Conservation (phyloP, 2,113 vertebrate genomes). For the Zootoca vivipara region DNA sequence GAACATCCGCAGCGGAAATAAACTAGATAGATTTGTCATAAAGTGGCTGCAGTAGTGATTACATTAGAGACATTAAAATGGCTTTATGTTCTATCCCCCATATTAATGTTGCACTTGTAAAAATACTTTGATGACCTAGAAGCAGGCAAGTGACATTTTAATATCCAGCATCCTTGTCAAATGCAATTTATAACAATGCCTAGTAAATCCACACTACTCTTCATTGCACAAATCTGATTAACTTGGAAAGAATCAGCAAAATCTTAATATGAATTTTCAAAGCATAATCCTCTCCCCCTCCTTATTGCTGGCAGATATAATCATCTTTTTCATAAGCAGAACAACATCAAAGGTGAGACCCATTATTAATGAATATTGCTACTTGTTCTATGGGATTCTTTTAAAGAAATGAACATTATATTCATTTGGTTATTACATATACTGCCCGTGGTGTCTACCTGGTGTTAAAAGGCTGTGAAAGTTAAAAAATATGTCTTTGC, state of each 20-base stretch:
- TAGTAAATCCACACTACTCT: slow-evolving; percentile 60
- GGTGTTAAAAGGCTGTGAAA: not conserved
- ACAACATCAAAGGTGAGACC: slow-evolving; percentile 17
- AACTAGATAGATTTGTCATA: slow-evolving; percentile 44
- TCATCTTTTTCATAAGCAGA: slow-evolving; percentile 31
- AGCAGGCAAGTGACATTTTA: slow-evolving; percentile 71
- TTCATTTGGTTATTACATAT: slow-evolving; percentile 3
- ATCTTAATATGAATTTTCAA: slow-evolving; percentile 37
- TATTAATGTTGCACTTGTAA: slow-evolving; percentile 52
- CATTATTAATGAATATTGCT: slow-evolving; percentile 32
- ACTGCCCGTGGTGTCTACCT: not conserved
- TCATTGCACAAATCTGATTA: slow-evolving; percentile 68
- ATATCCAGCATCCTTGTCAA: slow-evolving; percentile 62
- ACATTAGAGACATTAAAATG: slow-evolving; percentile 47
- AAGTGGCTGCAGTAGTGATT: slow-evolving; percentile 41
- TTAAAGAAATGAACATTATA: not conserved
- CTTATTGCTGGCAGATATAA: slow-evolving; percentile 27
- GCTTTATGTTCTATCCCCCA: slow-evolving; percentile 38
- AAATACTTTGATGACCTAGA: slow-evolving; percentile 67
- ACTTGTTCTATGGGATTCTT: slow-evolving; percentile 6
- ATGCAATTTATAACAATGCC: slow-evolving; percentile 65
- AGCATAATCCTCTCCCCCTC: not conserved
- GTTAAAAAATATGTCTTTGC: not conserved
- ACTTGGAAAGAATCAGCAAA: slow-evolving; percentile 48
- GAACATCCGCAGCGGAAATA: slow-evolving; percentile 31